Percentiles rank a stretch among this genome's conserved stretches.
Evolutionary conservation across 2,888 invertebrate genomes (phyloP).

Genomic region (Lepidonotus clava): DNA sequence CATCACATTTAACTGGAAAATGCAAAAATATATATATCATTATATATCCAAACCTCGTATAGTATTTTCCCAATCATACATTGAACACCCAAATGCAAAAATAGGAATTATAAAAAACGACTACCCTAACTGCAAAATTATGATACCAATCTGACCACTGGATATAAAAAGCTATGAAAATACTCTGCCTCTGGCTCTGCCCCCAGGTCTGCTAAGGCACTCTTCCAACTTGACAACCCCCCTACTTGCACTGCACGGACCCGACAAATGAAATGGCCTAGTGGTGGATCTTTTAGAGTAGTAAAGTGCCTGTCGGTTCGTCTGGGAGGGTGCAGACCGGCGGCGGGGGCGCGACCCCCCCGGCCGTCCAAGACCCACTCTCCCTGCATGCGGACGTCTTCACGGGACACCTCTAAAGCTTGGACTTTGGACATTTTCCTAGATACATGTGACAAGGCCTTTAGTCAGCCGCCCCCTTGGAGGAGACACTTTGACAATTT

Average conservation of each 20-base stretch:
- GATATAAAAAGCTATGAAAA: conserved; percentile 58
- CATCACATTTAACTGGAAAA: conserved; percentile 54
- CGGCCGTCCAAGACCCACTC: too few species aligned
- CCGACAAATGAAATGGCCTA: too few species aligned
- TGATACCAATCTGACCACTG: conserved; percentile 46
- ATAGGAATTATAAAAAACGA: conserved; percentile 59
- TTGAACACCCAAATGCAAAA: conserved; percentile 59
- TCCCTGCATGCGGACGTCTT: too few species aligned
- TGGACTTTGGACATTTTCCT: too few species aligned
- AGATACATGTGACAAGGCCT: too few species aligned
- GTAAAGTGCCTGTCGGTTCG: too few species aligned
- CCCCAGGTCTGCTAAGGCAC: conserved; percentile 54
- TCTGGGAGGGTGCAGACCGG: too few species aligned
- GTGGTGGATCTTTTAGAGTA: too few species aligned
- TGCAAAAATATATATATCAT: conserved; percentile 57
- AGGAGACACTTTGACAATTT: too few species aligned
- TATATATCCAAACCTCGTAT: conserved; percentile 47
- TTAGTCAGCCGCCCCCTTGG: too few species aligned
- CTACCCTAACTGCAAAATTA: conserved; percentile 58
- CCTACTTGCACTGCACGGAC: conserved; percentile 29
- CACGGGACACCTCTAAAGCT: too few species aligned
- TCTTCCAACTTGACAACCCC: conserved; percentile 51
- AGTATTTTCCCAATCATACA: conserved; percentile 51
- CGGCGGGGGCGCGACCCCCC: too few species aligned
- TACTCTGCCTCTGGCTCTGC: conserved; percentile 55